A percentile compares a stretch with the other conserved stretches of the same genome.
Evolutionary conservation across 2,113 vertebrate genomes (phyloP).

Genomic region (Panthera tigris): DNA sequence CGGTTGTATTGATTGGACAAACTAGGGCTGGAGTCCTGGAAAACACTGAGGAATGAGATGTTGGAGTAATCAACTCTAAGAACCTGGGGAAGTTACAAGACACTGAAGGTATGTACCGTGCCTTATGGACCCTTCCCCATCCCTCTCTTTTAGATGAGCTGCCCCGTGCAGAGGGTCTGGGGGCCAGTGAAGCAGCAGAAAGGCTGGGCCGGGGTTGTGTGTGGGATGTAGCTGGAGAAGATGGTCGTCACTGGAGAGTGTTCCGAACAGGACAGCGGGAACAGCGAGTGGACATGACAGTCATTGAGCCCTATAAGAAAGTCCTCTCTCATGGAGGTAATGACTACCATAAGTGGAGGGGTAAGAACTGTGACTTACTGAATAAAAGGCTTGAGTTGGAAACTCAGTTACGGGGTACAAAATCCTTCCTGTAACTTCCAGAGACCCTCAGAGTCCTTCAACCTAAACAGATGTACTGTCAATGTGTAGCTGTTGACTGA

Average conservation of each 20-base stretch:
- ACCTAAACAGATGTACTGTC: neutral
- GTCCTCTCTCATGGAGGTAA: constrained; percentile 91
- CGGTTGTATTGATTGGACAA: neutral
- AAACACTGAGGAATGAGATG: neutral
- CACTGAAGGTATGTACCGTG: neutral
- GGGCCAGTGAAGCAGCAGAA: constrained; percentile 55
- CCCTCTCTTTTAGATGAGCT: constrained; percentile 85
- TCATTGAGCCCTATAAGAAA: constrained; percentile 88
- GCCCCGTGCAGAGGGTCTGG: constrained; percentile 71
- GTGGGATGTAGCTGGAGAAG: constrained; percentile 84
- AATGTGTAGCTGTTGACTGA: neutral
- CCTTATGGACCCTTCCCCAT: neutral
- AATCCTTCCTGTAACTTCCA: neutral
- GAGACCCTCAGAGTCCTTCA: neutral
- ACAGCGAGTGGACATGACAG: constrained; percentile 87
- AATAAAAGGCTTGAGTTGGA: neutral
- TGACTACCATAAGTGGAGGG: rapidly evolving
- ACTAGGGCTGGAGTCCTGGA: neutral
- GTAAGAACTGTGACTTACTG: rapidly evolving
- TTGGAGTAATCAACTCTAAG: neutral
- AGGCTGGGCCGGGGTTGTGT: constrained; percentile 77
- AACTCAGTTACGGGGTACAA: neutral
- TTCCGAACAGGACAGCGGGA: constrained; percentile 84
- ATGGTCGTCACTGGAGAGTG: constrained; percentile 86
- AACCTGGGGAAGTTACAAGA: neutral